Conservation (phyloP, 1,140 invertebrate species). For the Drosophila persimilis region DNA sequence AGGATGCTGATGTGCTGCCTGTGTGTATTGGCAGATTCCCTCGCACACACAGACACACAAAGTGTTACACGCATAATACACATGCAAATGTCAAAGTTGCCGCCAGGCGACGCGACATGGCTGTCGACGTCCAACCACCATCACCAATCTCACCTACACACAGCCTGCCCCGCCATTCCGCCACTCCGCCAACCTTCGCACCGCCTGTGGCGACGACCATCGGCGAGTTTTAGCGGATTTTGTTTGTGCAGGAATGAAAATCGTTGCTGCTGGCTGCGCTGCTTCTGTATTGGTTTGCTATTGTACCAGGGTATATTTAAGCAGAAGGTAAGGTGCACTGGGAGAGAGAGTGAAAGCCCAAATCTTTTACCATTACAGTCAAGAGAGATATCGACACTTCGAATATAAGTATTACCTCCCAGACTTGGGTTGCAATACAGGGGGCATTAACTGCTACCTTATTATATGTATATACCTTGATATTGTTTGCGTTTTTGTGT, state of each 20-base stretch:
- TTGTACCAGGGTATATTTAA: not conserved
- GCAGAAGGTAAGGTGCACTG: not conserved
- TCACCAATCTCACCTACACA: not conserved
- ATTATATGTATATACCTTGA: too few relatives aligned
- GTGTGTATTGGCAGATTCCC: slow-evolving; percentile 27
- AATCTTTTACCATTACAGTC: not conserved
- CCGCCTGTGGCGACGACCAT: slow-evolving; percentile 22
- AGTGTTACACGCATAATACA: slow-evolving; percentile 30
- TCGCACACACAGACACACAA: not conserved
- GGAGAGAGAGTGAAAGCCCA: not conserved
- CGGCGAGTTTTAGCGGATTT: slow-evolving; percentile 55
- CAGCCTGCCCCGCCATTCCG: not conserved
- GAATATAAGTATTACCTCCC: too few relatives aligned
- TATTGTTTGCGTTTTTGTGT: slow-evolving; percentile 21
- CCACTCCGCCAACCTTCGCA: slow-evolving; percentile 1
- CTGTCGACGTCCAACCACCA: slow-evolving; percentile 33
- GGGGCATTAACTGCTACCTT: too few relatives aligned
- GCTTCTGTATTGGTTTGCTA: slow-evolving; percentile 2
- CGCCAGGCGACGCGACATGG: slow-evolving; percentile 2
- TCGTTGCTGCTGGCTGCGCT: slow-evolving; percentile 8
- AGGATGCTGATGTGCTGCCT: slow-evolving; percentile 27
- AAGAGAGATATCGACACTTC: too few relatives aligned
- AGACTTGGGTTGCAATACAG: too few relatives aligned
- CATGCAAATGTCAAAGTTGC: slow-evolving; percentile 56
- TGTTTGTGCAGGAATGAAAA: slow-evolving; percentile 48